Conservation (phyloP, 1,140 invertebrate species). For the Ganaspis sp. region DNA sequence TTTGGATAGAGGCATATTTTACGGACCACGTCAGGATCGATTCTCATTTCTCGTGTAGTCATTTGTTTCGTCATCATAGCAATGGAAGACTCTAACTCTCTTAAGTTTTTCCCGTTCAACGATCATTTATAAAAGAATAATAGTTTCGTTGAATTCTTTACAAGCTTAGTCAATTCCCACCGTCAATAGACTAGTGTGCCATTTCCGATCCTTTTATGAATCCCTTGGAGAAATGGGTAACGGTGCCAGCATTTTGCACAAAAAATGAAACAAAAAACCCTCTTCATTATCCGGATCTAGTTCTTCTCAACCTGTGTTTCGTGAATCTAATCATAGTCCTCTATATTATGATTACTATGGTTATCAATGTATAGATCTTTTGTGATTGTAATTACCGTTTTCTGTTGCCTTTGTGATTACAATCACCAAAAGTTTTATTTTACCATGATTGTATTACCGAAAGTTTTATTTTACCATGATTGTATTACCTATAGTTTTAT, state of each 20-base stretch:
- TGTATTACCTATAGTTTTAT: too few species aligned
- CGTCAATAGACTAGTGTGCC: not conserved
- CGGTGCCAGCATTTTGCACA: conserved; percentile 10
- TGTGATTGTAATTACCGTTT: too few species aligned
- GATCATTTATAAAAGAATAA: conserved; percentile 27
- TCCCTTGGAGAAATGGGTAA: conserved; percentile 20
- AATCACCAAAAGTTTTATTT: too few species aligned
- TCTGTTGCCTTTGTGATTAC: too few species aligned
- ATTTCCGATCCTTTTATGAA: conserved; percentile 21
- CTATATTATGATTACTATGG: too few species aligned
- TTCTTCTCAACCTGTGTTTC: not conserved
- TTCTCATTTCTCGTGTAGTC: conserved; percentile 26
- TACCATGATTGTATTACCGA: too few species aligned
- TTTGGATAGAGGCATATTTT: not conserved
- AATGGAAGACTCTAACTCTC: not conserved
- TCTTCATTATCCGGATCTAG: not conserved
- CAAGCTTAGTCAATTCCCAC: conserved; percentile 19
- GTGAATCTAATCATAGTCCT: too few species aligned
- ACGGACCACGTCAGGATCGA: conserved; percentile 2
- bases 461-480: too few species aligned
- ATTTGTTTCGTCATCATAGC: conserved; percentile 19
- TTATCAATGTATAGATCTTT: too few species aligned
- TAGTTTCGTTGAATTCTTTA: conserved; percentile 23
- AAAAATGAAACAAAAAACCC: not conserved
- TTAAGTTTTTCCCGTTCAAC: conserved; percentile 24